A percentile compares a stretch with the other conserved stretches of the same genome.
These are phyloP conservation scores for Molorchus minor DNA, from an alignment of 2,888 invertebrate genomes.

Conservation along the genomic window DNA sequence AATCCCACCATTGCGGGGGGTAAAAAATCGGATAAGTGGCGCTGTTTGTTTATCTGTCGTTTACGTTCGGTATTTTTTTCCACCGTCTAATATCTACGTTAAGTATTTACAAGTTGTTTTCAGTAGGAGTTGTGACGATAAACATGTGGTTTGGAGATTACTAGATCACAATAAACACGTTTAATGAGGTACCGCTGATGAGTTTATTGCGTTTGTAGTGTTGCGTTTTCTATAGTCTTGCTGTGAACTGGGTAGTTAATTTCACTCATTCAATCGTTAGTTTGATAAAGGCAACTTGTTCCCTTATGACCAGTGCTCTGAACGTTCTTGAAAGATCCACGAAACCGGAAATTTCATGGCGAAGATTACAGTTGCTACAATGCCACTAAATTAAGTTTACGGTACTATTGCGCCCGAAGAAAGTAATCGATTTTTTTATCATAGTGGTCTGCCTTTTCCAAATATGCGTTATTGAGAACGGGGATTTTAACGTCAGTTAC, in stretches of 20 bases:
- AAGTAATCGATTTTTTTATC: too few relatives aligned
- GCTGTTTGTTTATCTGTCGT: constrained; percentile 6
- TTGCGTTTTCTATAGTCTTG: constrained; percentile 14
- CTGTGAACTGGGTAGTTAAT: constrained; percentile 1
- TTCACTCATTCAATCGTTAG: constrained; percentile 1
- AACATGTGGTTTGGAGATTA: constrained; percentile 40
- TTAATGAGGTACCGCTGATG: constrained; percentile 27
- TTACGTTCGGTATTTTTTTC: constrained; percentile 4
- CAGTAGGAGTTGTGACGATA: constrained; percentile 32
- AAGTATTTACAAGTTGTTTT: constrained; percentile 29
- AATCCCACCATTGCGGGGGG: constrained; percentile 33
- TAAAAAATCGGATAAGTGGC: constrained; percentile 15
- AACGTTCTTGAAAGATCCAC: too few relatives aligned
- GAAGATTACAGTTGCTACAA: too few relatives aligned
- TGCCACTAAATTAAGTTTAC: too few relatives aligned
- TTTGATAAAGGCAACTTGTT: background rate
- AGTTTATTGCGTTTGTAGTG: constrained; percentile 24
- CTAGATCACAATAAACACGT: constrained; percentile 32
- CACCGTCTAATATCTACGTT: constrained; percentile 3
- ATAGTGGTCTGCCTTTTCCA: too few relatives aligned
- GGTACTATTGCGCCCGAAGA: too few relatives aligned
- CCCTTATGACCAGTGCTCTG: too few relatives aligned
- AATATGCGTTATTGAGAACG: too few relatives aligned
- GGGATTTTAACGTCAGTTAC: too few relatives aligned
- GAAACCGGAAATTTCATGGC: too few relatives aligned